Evolutionary conservation across 2,113 vertebrate species (phyloP).

Genomic region (Capreolus pygargus): DNA sequence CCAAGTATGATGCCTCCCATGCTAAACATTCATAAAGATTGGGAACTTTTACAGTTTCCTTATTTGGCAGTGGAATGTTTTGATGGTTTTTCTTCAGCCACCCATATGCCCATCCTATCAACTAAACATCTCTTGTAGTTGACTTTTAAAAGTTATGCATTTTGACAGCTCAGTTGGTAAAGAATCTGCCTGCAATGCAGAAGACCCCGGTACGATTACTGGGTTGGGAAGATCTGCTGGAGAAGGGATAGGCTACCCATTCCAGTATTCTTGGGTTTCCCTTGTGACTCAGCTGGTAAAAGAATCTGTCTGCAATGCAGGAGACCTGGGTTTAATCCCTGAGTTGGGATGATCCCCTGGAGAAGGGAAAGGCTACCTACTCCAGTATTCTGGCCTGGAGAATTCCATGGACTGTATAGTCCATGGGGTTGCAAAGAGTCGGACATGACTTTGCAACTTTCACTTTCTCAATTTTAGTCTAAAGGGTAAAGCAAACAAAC

Average conservation of each 20-base stretch:
- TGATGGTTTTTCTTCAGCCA: not conserved
- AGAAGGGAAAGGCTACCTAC: not conserved
- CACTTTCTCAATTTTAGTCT: not conserved
- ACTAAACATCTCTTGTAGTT: not conserved
- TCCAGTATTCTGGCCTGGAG: not conserved
- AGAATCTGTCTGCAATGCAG: not conserved
- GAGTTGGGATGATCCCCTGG: not conserved
- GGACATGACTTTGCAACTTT: not conserved
- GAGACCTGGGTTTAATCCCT: not conserved
- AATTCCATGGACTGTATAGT: not conserved
- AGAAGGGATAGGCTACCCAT: not conserved
- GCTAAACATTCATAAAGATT: not conserved
- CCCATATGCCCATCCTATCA: not conserved
- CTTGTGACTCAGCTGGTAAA: not conserved
- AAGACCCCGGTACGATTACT: accelerated
- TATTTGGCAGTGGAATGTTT: not conserved
- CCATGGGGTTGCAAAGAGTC: not conserved
- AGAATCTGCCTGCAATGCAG: not conserved
- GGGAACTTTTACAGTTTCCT: not conserved
- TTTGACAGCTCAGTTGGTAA: not conserved
- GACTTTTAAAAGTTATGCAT: not conserved
- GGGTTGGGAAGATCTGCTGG: not conserved
- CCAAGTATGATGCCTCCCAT: not conserved
- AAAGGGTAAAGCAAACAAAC: not conserved
- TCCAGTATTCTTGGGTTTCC: not conserved